Evolutionary conservation across 2,888 invertebrate species (phyloP).

Genomic region (Lacanobia wlatinum): DNA sequence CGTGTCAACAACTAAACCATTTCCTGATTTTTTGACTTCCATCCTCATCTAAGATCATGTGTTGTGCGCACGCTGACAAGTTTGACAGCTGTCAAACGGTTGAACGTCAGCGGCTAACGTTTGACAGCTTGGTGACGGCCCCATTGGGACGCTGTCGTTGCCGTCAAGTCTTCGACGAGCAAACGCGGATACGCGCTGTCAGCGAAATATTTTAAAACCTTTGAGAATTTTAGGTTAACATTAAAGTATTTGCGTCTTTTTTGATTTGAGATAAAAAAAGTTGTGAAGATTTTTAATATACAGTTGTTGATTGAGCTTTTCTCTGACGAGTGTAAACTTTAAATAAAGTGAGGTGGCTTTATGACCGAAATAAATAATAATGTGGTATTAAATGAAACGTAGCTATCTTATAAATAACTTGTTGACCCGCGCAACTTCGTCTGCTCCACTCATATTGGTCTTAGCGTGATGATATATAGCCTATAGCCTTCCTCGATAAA

Average conservation of each 20-base stretch:
- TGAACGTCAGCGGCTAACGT: constrained; percentile 35
- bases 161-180: constrained; percentile 42
- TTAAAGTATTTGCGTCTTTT: constrained; percentile 26
- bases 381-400: not conserved
- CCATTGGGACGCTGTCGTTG: constrained; percentile 43
- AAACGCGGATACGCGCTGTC: constrained; percentile 63
- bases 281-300: constrained; percentile 3
- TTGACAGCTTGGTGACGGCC: constrained; percentile 61
- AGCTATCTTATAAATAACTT: not conserved
- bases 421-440: too few relatives aligned
- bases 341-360: not conserved
- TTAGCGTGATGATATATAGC: too few relatives aligned
- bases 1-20: not conserved
- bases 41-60: constrained; percentile 47
- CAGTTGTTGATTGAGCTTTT: constrained; percentile 31
- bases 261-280: constrained; percentile 5
- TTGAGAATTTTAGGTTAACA: constrained; percentile 13
- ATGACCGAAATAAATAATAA: not conserved
- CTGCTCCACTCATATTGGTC: too few relatives aligned
- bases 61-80: constrained; percentile 39
- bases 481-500: too few relatives aligned
- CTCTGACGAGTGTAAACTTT: not conserved
- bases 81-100: constrained; percentile 57
- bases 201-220: constrained; percentile 43
- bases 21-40: constrained; percentile 34